These are phyloP conservation scores for Pristis pectinata DNA, from an alignment of 2,797 vertebrate species.

Conservation along the genomic window DNA sequence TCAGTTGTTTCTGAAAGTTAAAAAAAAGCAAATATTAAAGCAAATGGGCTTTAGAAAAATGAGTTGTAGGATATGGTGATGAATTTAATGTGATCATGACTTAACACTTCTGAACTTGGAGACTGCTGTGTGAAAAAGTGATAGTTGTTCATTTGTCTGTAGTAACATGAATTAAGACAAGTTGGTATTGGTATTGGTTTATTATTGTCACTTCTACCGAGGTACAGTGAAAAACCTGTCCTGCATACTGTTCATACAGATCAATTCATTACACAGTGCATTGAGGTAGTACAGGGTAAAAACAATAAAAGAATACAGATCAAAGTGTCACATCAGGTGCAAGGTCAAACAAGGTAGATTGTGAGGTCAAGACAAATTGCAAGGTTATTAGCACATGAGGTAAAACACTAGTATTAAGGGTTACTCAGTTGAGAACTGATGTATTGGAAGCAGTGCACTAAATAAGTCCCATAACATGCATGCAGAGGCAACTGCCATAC, in stretches of 20 bases:
- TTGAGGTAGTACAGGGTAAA: too few species aligned
- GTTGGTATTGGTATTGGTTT: too few species aligned
- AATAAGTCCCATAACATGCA: background rate
- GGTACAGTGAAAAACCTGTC: too few species aligned
- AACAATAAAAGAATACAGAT: too few species aligned
- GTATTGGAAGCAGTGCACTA: background rate
- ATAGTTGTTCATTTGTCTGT: too few species aligned
- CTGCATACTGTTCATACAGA: too few species aligned
- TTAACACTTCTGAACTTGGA: background rate
- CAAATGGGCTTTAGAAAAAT: background rate
- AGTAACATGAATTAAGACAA: background rate
- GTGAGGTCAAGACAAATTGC: background rate
- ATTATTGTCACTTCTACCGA: too few species aligned
- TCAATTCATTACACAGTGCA: too few species aligned
- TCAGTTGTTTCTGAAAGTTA: constrained; percentile 77
- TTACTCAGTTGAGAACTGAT: background rate
- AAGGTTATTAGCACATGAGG: background rate
- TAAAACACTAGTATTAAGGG: background rate
- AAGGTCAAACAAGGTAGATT: too few species aligned
- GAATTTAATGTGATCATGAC: too few species aligned
- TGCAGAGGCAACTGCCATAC: background rate
- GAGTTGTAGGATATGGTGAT: too few species aligned
- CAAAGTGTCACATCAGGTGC: too few species aligned
- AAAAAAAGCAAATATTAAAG: background rate
- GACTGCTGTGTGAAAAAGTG: background rate